phyloP scores from a whole-genome alignment of 30 jellyfish, hydroid and myxozoan species.

The Phacellophora camtschatica region DNA sequence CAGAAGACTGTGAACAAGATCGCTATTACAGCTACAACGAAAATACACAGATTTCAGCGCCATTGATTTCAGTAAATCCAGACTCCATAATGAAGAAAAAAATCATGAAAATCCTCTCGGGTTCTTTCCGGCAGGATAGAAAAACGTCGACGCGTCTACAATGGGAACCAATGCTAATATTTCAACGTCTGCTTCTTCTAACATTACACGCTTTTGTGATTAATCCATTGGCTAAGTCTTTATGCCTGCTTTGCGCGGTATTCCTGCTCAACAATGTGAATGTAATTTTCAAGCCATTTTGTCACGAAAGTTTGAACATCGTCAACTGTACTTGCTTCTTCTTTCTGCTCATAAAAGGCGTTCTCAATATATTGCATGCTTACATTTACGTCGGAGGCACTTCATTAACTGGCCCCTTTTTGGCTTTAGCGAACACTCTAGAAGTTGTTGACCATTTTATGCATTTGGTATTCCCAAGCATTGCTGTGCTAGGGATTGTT shows the following conservation, averaged over 20 bases:
- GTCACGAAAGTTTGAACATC: not conserved
- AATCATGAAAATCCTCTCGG: not conserved
- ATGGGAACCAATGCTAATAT: constrained; percentile 7
- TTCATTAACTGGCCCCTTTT: not conserved
- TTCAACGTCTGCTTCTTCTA: not conserved
- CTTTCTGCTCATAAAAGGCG: not conserved
- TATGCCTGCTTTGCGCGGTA: not conserved
- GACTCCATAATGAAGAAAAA: not conserved
- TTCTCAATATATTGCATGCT: not conserved
- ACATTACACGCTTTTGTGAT: not conserved
- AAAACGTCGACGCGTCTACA: not conserved
- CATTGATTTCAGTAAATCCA: not conserved
- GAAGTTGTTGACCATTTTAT: not conserved
- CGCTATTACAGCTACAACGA: no score
- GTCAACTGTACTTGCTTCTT: not conserved
- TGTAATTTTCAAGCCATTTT: not conserved
- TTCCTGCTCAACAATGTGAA: not conserved
- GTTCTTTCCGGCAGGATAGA: not conserved
- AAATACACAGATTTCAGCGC: not conserved
- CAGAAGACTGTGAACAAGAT: no score
- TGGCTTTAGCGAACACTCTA: not conserved
- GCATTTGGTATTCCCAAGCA: not conserved
- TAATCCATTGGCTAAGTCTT: not conserved
- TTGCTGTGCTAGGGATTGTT: not conserved
- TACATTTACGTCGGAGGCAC: not conserved